Base-by-base conservation (phyloP, 2,113 vertebrate species). In the Cynoglossus semilaevis region DNA sequence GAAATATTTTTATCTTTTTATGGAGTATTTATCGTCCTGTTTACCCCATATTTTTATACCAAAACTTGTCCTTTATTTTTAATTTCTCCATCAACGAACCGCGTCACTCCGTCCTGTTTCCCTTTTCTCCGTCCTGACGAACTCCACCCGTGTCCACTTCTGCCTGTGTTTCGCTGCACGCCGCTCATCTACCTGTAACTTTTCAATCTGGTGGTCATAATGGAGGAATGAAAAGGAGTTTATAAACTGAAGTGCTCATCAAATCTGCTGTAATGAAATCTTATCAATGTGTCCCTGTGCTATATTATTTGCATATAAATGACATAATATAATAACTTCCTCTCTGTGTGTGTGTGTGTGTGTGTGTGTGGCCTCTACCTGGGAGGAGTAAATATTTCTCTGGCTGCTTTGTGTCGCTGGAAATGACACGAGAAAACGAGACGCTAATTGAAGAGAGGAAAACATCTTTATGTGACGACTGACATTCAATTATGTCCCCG, bases 241-340 rank as follows among this genome's bases (percentile, higher is more conserved):
- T 86, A 91, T 87, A 84, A 83, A 88, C 79, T 88, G 78, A 85
- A 90, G 80, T 83, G 82, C 84, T 88, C 80, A 87, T 89, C 87
- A 88, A 84, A 88, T 88, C 74, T 72, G 77, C 79, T 71, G 81
- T 90, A 90, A 91, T 90, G 85, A 83, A 87, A 87, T 88, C 75
- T 86, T 85, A 90, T 91, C 88, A 90, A 58, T 85, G 65, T 75
- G 79, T 77, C 48, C 60, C 73, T 19, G 56, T 37, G 74, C 84
- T 83, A 74, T 79, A 79, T 79, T 86, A 92, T 92, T 91, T 91
- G 91, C 91, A 92, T 92, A 91, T 91, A 92, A 90, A 92, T 92
- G 74, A 89, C 81, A 90, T 82, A 80, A 88, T 85, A 85, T 88
- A 92, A 91, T 89, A 89, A 90, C 74, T 89, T 62, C 73, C 57